A percentile compares a stretch with the other conserved stretches of the same genome.
These are phyloP conservation scores for Gymnobelideus leadbeateri DNA, from an alignment of 2,113 vertebrate species.

Conservation along the genomic window DNA sequence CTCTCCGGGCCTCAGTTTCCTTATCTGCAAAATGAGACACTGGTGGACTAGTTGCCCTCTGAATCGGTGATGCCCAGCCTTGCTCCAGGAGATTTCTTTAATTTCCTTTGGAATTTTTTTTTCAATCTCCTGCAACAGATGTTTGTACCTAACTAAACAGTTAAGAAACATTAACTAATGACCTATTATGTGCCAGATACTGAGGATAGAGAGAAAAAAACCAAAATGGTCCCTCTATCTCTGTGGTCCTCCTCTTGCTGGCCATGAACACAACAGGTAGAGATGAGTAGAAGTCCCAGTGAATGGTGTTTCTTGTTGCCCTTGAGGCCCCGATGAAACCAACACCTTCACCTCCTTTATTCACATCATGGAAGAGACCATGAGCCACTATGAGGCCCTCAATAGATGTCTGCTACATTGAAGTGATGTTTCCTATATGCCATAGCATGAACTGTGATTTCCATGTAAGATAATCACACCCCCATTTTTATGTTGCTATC, in stretches of 20 bases:
- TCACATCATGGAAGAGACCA: no score
- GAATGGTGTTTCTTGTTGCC: no score
- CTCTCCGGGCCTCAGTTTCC: neutral
- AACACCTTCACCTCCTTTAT: no score
- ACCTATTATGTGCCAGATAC: neutral
- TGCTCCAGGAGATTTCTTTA: neutral
- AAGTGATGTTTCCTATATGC: neutral
- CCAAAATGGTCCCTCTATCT: neutral
- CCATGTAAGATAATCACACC: neutral
- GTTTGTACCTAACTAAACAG: neutral
- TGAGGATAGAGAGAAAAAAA: neutral
- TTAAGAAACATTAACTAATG: neutral
- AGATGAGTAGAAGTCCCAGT: no score
- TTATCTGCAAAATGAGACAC: neutral
- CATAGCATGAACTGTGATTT: neutral
- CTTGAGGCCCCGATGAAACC: no score
- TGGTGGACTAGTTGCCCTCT: neutral
- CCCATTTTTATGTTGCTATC: neutral
- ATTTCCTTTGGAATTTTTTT: neutral
- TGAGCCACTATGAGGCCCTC: no score
- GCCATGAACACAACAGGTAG: no score
- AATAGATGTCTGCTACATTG: neutral
- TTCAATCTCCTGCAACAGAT: neutral
- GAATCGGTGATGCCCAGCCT: neutral
- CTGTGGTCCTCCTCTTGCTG: neutral